phyloP scores from a whole-genome alignment of 2,888 invertebrate genomes.

The Erebia epiphron region DNA sequence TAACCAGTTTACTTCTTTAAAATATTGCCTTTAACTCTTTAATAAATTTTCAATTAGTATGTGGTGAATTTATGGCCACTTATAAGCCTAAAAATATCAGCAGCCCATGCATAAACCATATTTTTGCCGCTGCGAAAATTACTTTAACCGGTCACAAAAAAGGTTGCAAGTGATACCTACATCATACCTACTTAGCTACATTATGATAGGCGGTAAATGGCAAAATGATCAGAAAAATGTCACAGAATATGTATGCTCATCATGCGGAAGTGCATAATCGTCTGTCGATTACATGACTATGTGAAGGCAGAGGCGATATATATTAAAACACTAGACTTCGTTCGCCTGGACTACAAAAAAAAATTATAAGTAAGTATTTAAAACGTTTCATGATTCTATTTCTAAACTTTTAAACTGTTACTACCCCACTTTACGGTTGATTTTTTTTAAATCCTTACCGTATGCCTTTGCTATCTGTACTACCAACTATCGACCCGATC shows the following conservation, averaged over 20 bases:
- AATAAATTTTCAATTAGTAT: background rate
- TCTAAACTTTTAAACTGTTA: too few relatives aligned
- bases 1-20: too few relatives aligned
- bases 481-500: too few relatives aligned
- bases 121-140: constrained; percentile 2
- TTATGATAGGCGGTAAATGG: constrained; percentile 9
- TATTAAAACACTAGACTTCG: background rate
- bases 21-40: too few relatives aligned
- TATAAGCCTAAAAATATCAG: background rate
- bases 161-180: constrained; percentile 5
- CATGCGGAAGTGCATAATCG: constrained; percentile 8
- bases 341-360: too few relatives aligned
- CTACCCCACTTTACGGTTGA: too few relatives aligned
- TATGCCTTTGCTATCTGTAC: too few relatives aligned
- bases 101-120: constrained; percentile 1
- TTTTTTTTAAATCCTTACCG: too few relatives aligned
- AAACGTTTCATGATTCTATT: too few relatives aligned
- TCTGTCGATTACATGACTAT: constrained; percentile 6
- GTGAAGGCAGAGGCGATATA: background rate
- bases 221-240: constrained; percentile 1
- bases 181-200: background rate
- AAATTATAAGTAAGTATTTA: too few relatives aligned
- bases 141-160: background rate
- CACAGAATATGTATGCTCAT: background rate
- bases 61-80: constrained; percentile 8